phyloP scores from a whole-genome alignment of 2,797 vertebrate species.

The Melanogrammus aeglefinus region DNA sequence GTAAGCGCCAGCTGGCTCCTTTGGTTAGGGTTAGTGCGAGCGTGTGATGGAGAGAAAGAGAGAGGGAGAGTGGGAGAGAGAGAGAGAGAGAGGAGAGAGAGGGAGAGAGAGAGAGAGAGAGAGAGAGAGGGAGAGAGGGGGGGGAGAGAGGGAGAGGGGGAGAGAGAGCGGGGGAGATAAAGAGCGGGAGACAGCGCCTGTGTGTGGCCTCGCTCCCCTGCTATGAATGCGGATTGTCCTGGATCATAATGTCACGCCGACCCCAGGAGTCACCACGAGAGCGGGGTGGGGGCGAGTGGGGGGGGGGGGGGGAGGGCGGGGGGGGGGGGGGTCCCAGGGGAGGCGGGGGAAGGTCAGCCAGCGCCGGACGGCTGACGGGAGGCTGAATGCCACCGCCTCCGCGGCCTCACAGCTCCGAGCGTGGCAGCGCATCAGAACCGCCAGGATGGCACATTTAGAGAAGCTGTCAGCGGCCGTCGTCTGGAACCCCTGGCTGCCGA shows the following conservation, averaged over 20 bases:
- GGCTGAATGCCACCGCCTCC: conserved; percentile 59
- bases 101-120: too few relatives aligned
- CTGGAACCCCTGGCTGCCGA: conserved; percentile 71
- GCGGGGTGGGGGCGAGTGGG: conserved; percentile 37
- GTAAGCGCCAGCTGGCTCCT: too few relatives aligned
- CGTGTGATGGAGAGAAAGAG: too few relatives aligned
- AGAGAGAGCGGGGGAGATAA: neutral
- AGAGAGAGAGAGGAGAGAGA: too few relatives aligned
- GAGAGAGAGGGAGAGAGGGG: neutral
- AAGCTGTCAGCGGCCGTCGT: conserved; percentile 70
- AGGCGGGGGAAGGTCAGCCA: conserved; percentile 67
- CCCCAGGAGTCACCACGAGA: conserved; percentile 65
- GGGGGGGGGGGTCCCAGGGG: too few relatives aligned
- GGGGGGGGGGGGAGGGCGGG: conserved; percentile 59
- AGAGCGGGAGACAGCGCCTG: too few relatives aligned
- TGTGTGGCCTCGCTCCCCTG: conserved; percentile 55
- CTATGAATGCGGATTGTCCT: conserved; percentile 62
- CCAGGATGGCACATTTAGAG: conserved; percentile 76
- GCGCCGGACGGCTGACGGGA: conserved; percentile 36
- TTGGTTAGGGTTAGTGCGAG: too few relatives aligned
- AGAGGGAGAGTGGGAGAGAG: too few relatives aligned
- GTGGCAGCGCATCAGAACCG: conserved; percentile 71
- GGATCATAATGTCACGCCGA: conserved; percentile 69
- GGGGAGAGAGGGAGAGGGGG: neutral
- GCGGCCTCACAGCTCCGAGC: conserved; percentile 66